Percentiles rank a stretch among this genome's conserved stretches.
phyloP scores from a whole-genome alignment of 2,888 invertebrate genomes.

The Lasioglossum zephyrum region DNA sequence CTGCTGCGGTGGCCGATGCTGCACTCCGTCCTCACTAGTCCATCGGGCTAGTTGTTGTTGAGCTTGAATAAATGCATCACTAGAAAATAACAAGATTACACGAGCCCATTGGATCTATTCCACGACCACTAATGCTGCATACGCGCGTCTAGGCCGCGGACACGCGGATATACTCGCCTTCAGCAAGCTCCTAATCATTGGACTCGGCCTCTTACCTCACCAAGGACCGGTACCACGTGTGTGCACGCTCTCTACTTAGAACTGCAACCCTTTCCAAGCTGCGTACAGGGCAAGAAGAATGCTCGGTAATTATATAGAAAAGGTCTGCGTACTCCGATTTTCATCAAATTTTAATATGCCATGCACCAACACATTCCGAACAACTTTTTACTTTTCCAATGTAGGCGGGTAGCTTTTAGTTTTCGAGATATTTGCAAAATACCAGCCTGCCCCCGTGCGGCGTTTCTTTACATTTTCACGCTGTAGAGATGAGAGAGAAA shows the following conservation, averaged over 20 bases:
- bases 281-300: conserved; percentile 3
- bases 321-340: too few relatives aligned
- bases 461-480: too few relatives aligned
- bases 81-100: conserved; percentile 92
- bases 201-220: conserved; percentile 35
- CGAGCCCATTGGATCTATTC: conserved; percentile 80
- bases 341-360: too few relatives aligned
- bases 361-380: too few relatives aligned
- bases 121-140: conserved; percentile 77
- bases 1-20: conserved; percentile 83
- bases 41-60: conserved; percentile 98
- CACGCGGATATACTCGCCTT: conserved; percentile 30
- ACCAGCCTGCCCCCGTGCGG: too few relatives aligned
- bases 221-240: not conserved
- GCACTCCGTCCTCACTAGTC: conserved; percentile 92
- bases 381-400: too few relatives aligned
- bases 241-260: not conserved
- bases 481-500: too few relatives aligned
- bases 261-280: conserved; percentile 2
- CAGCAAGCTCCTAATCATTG: conserved; percentile 19
- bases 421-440: too few relatives aligned
- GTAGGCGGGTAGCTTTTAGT: too few relatives aligned
- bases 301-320: too few relatives aligned
- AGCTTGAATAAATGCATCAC: conserved; percentile 99
- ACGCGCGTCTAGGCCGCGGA: conserved; percentile 38